phyloP scores from a whole-genome alignment of 2,888 invertebrate species.

The Trichogramma evanescens region DNA sequence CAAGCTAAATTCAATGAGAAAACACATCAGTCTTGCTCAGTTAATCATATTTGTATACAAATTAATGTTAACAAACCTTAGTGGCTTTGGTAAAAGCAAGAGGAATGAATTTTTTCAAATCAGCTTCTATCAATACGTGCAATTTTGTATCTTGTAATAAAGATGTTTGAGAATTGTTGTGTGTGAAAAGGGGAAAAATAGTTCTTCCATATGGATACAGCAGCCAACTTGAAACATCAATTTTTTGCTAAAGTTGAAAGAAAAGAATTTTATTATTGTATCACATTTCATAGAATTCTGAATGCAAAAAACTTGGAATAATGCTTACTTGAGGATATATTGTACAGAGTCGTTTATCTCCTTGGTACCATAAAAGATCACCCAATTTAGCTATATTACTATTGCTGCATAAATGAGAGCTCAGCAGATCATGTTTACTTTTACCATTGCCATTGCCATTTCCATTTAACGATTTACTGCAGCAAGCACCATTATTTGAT shows the following conservation, averaged over 20 bases:
- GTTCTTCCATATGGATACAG: constrained; percentile 41
- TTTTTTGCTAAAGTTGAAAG: constrained; percentile 41
- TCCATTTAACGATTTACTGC: constrained; percentile 10
- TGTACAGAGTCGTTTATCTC: constrained; percentile 52
- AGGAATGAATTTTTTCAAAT: constrained; percentile 35
- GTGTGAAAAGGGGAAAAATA: constrained; percentile 43
- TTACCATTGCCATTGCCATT: constrained; percentile 20
- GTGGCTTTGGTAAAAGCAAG: constrained; percentile 34
- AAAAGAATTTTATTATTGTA: background rate
- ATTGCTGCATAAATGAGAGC: constrained; percentile 53
- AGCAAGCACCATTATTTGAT: constrained; percentile 2
- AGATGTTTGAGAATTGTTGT: constrained; percentile 31
- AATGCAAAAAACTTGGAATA: background rate
- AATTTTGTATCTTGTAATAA: constrained; percentile 34
- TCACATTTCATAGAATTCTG: background rate
- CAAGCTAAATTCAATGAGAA: constrained; percentile 54
- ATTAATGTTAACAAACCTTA: constrained; percentile 32
- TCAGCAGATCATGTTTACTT: constrained; percentile 35
- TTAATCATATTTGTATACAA: background rate
- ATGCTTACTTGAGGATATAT: constrained; percentile 53
- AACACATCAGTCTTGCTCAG: background rate
- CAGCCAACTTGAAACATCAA: constrained; percentile 48
- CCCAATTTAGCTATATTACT: constrained; percentile 56
- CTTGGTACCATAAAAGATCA: constrained; percentile 56
- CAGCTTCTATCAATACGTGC: constrained; percentile 45